Conservation (phyloP, 1,140 invertebrate species). For the Lepidurus apus region DNA sequence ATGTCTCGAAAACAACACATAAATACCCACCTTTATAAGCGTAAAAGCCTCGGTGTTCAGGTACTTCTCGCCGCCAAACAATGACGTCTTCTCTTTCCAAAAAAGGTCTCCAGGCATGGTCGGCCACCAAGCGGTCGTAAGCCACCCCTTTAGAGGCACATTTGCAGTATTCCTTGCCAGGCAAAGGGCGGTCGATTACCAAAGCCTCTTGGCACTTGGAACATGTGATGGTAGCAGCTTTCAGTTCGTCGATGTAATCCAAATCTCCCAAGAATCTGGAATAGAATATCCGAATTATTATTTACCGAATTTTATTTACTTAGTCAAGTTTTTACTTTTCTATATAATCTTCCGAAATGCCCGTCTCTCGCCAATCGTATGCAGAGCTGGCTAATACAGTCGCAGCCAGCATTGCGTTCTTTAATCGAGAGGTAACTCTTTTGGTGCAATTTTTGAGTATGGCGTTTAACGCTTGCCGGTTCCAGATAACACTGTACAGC, state of each 20-base stretch:
- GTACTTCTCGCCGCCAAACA: conserved; percentile 69
- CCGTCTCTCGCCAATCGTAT: not conserved
- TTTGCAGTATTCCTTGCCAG: conserved; percentile 52
- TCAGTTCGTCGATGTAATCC: conserved; percentile 49
- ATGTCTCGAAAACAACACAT: no score
- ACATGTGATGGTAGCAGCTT: conserved; percentile 56
- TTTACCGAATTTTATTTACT: not conserved
- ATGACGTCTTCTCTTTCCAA: conserved; percentile 71
- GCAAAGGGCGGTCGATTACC: conserved; percentile 52
- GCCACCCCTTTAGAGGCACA: conserved; percentile 35
- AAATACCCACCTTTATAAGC: conserved; percentile 63
- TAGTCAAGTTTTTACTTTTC: not conserved
- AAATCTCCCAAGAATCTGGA: conserved; percentile 45
- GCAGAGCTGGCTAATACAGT: not conserved
- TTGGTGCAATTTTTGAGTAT: not conserved
- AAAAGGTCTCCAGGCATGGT: conserved; percentile 66
- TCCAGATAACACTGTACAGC: not conserved
- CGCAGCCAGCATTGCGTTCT: not conserved
- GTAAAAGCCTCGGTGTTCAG: conserved; percentile 55
- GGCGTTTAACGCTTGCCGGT: not conserved
- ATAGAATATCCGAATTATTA: not conserved
- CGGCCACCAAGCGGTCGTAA: conserved; percentile 36
- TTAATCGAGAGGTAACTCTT: not conserved
- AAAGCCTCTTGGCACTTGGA: conserved; percentile 53
- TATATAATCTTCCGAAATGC: not conserved